Conservation (phyloP, 2,888 invertebrate genomes). For the Cantharis flavilabris region DNA sequence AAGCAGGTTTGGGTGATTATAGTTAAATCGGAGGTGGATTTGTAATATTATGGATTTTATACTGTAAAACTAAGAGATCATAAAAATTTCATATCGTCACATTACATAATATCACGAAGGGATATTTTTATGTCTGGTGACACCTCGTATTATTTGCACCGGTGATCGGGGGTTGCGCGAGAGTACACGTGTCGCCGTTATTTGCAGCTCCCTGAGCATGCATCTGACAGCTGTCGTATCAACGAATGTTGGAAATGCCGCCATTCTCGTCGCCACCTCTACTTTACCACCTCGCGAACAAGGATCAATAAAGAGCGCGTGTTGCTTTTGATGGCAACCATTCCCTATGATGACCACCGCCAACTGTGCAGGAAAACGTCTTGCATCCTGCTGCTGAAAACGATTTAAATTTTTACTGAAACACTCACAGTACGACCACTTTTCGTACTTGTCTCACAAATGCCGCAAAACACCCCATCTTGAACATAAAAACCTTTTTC, state of each 20-base stretch:
- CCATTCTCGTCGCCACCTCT: constrained; percentile 47
- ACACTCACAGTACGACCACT: constrained; percentile 1
- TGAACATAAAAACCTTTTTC: not conserved
- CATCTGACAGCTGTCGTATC: constrained; percentile 57
- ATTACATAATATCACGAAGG: constrained; percentile 43
- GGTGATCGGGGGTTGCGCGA: constrained; percentile 43
- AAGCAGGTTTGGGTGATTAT: not conserved
- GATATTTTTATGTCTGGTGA: constrained; percentile 55
- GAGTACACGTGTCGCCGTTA: constrained; percentile 56
- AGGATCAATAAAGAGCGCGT: constrained; percentile 46
- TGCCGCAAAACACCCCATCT: not conserved
- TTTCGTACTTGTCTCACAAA: constrained; percentile 8
- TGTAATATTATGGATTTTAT: constrained; percentile 2
- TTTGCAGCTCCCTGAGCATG: constrained; percentile 54
- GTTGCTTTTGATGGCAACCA: constrained; percentile 38
- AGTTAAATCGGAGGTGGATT: not conserved
- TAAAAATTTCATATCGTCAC: constrained; percentile 55
- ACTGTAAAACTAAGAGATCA: constrained; percentile 39
- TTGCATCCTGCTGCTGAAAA: constrained; percentile 29
- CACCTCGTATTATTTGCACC: constrained; percentile 54
- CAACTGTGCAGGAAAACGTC: constrained; percentile 35
- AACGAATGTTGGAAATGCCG: constrained; percentile 52
- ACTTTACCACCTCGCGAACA: constrained; percentile 40
- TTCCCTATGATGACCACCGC: constrained; percentile 37
- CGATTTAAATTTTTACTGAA: constrained; percentile 30